Conservation (phyloP, 2,113 vertebrate species). For the Piaya cayana region DNA sequence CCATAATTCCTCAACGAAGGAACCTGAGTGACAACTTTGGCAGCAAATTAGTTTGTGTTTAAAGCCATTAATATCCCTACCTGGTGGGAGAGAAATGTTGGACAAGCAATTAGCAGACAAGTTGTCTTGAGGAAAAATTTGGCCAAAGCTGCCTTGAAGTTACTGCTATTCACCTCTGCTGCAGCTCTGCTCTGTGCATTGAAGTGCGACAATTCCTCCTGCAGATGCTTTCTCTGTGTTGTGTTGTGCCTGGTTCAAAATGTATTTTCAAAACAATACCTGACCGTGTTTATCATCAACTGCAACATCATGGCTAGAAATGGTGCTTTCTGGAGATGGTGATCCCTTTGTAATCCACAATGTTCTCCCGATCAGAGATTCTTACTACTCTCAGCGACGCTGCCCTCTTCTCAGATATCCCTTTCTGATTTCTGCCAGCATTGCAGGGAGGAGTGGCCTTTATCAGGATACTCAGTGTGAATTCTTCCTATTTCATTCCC, state of each 20-base stretch:
- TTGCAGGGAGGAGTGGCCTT: not conserved
- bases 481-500: not conserved
- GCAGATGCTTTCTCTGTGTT: not conserved
- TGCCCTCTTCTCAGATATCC: not conserved
- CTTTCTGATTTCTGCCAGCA: not conserved
- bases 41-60: not conserved
- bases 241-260: not conserved
- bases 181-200: rapidly evolving
- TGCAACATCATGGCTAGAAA: not conserved
- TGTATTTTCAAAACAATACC: not conserved
- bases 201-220: not conserved
- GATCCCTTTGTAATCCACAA: not conserved
- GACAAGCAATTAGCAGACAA: not conserved
- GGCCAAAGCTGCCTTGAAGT: not conserved
- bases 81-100: slow-evolving; percentile 10
- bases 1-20: not conserved
- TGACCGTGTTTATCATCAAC: not conserved
- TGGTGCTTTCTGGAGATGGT: not conserved
- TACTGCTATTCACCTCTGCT: not conserved
- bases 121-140: not conserved
- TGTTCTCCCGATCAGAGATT: rapidly evolving
- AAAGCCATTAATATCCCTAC: not conserved
- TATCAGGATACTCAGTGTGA: not conserved
- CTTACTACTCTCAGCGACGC: not conserved
- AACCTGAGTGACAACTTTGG: not conserved